Evolutionary conservation across 2,888 invertebrate species (phyloP), one percentile per base, ranked within the genome.

Genomic region (Athalia rosae): DNA sequence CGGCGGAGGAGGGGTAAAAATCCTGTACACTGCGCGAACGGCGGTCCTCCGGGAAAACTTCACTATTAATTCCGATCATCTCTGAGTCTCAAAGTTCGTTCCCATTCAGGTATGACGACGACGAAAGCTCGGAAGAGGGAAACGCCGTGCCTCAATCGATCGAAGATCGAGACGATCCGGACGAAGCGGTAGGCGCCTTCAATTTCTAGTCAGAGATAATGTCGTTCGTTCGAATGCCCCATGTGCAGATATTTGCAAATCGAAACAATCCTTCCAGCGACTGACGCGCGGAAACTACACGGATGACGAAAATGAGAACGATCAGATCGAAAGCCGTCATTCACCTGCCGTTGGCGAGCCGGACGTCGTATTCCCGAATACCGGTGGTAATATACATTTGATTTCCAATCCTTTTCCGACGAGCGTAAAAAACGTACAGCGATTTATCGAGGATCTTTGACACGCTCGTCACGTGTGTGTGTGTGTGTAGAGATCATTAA

Each of bases 91-190:
- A n/a, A 41, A 11, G 50, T 47, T 67, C 41, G 11, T n/a, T 69
- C 53, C 9, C 15, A 28, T 53, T 43, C 69, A 69, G 53, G n/a
- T 71, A 8, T 4, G 45, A 6, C 13, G 56, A 71, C 13, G 58
- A 56, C 45, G 56, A n/a, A 41, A 58, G 71, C 45, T 71, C 71
- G 8, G 71, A 71, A 58, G 71, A 45, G 9, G 71, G 7, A 71
- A 58, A 71, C 5, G 13, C 56, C n/a, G 45, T 71, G 58, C 71
- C 71, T 4, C 13, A 71, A 9, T 11, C 69, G 47, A n/a, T 45
- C 8, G 58, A 58, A 56, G 15, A 58, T 8, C 43, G n/a, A n/a
- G n/a, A 58, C 4, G 45, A 58, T 58, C 56, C 8, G 43, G 15
- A 58, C 11, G 45, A 58, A 13, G 13, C 13, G 58, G 71, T 71